Evolutionary conservation across 2,797 vertebrate genomes (phyloP).

Genomic region (Micrastur ruficollis): DNA sequence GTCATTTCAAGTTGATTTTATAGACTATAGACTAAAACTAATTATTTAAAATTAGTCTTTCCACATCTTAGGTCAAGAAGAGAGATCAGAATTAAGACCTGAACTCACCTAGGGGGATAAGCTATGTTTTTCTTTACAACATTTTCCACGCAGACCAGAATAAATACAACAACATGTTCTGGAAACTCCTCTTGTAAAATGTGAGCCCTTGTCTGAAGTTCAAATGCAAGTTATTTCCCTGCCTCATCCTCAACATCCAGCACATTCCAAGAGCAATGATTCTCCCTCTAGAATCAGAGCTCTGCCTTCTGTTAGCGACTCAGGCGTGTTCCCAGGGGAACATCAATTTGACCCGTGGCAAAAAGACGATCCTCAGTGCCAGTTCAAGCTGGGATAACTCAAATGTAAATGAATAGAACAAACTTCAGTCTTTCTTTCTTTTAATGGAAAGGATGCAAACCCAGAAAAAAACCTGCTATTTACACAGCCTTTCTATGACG

Average conservation of each 20-base stretch:
- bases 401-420: not conserved
- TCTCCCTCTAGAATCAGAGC: not conserved
- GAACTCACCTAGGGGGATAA: not conserved
- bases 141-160: not conserved
- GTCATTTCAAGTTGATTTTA: not conserved
- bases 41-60: not conserved
- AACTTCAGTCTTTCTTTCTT: not conserved
- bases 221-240: not conserved
- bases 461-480: not conserved
- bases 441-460: not conserved
- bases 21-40: not conserved
- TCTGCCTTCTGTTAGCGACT: not conserved
- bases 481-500: not conserved
- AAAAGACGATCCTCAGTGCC: not conserved
- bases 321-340: not conserved
- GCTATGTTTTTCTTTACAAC: not conserved
- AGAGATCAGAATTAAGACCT: not conserved
- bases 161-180: not conserved
- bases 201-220: not conserved
- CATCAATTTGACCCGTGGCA: not conserved
- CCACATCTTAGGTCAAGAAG: not conserved
- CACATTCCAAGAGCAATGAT: not conserved
- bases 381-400: conserved; percentile 3
- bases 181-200: not conserved
- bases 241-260: not conserved